A percentile compares a stretch with the other conserved stretches of the same genome.
phyloP scores from a whole-genome alignment of 2,888 invertebrate genomes.

The Panzeria rudis region DNA sequence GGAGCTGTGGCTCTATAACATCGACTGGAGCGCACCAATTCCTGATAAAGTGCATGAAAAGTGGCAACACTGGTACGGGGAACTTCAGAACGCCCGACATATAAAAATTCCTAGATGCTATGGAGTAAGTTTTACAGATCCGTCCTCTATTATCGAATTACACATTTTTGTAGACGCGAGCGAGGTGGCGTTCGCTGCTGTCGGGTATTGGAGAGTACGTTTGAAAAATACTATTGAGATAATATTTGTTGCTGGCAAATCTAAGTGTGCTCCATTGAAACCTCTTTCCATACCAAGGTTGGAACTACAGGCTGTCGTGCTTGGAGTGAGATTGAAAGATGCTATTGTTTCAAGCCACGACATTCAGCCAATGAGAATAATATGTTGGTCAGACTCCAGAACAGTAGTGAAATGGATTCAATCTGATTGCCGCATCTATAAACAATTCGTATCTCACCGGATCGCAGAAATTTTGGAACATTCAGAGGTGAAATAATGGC shows the following conservation, averaged over 20 bases:
- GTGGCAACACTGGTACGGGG: no score
- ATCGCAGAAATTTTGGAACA: conserved; percentile 7
- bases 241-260: no score
- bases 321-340: no score
- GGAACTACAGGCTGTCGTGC: no score
- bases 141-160: not conserved
- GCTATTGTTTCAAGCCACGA: conserved; percentile 15
- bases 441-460: conserved; percentile 20
- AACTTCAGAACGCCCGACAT: no score
- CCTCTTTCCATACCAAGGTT: no score
- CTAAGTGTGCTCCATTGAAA: no score
- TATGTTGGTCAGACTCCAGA: conserved; percentile 15
- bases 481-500: conserved; percentile 11
- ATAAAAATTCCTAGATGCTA: not conserved
- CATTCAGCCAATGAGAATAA: not conserved
- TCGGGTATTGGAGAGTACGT: not conserved
- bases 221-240: not conserved
- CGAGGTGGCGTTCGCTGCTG: conserved; percentile 2
- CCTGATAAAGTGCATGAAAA: no score
- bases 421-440: conserved; percentile 7
- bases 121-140: not conserved
- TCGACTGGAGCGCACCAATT: no score
- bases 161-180: no score
- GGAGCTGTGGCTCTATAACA: no score
- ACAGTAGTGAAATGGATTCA: conserved; percentile 3